Evolutionary conservation across 2,888 invertebrate genomes (phyloP).

Genomic region (Tiliacea aurago): DNA sequence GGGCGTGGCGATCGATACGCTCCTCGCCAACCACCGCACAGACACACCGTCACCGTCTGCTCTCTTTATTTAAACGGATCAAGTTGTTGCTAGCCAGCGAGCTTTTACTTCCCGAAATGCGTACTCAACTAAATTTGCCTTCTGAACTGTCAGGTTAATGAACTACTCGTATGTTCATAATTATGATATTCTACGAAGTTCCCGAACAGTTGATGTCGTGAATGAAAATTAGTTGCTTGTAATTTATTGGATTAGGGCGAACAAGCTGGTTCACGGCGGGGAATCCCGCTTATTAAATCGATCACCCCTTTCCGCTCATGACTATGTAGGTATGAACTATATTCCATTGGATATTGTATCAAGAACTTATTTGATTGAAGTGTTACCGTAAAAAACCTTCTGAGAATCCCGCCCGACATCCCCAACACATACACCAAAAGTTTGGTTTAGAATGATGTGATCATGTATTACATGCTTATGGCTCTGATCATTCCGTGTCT

Average conservation of each 20-base stretch:
- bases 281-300: constrained; percentile 52
- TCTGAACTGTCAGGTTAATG: constrained; percentile 1
- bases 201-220: not conserved
- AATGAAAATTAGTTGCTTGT: constrained; percentile 3
- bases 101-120: constrained; percentile 17
- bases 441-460: not conserved
- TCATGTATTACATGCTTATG: not conserved
- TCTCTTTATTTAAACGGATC: constrained; percentile 67
- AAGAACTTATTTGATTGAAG: not conserved
- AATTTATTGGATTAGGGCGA: constrained; percentile 44
- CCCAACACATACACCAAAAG: not conserved
- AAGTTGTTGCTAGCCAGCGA: constrained; percentile 61
- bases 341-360: not conserved
- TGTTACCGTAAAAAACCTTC: not conserved
- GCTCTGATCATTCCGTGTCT: not conserved
- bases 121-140: not conserved
- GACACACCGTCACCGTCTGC: constrained; percentile 75
- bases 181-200: not conserved
- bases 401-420: not conserved
- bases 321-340: not conserved
- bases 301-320: constrained; percentile 24
- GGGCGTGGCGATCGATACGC: constrained; percentile 71
- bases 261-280: constrained; percentile 31
- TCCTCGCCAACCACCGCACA: constrained; percentile 65
- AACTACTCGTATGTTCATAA: constrained; percentile 1